Evolutionary conservation across 2,113 vertebrate genomes (phyloP), one percentile per base, ranked within the genome.

Genomic region (Chaetorhynchus papuensis): DNA sequence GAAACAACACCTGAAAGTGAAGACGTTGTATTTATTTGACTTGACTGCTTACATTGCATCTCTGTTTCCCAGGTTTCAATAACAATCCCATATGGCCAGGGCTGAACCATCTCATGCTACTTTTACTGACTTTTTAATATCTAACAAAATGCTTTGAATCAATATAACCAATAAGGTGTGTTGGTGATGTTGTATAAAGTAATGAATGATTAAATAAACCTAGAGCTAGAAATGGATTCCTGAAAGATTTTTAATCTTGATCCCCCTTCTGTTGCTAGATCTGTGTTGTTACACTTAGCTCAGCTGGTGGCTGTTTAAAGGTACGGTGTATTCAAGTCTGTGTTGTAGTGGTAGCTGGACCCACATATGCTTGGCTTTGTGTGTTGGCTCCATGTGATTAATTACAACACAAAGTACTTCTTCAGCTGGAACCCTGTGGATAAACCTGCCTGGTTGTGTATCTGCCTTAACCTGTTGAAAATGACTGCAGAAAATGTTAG

Each of bases 141-240:
- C 52, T 76, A 87, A 85, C 71, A 81, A 92, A 90, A 77, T 74
- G 54, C 7, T 85, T 87, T 35, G 54, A 83, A 90, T 88, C 88
- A 79, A 90, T 94, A 83, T 31, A 83, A 68, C 52, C 41, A 87
- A 69, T 49, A 88, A 59, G 31, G 2, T 76, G 26, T 93, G 72
- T 89, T 9, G 6, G n/a, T 42, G 33, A 64, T 77, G 18, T 26
- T 71, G 52, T 76, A 63, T 61, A 70, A 83, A 91, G 31, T 83
- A 94, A 83, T 37, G 49, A 93, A 88, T 63, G 72, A 76, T 94
- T 93, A 91, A 94, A 94, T 81, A 93, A 89, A 74, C 44, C 22
- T 81, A 56, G 52, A 91, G 35, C 19, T 83, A 83, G 76, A 95
- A 91, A 78, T 30, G 15, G 39, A 66, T 79, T 80, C 91, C 89